Evolutionary conservation across 2,888 invertebrate genomes (phyloP).

Genomic region (Tenthredo mesomela): DNA sequence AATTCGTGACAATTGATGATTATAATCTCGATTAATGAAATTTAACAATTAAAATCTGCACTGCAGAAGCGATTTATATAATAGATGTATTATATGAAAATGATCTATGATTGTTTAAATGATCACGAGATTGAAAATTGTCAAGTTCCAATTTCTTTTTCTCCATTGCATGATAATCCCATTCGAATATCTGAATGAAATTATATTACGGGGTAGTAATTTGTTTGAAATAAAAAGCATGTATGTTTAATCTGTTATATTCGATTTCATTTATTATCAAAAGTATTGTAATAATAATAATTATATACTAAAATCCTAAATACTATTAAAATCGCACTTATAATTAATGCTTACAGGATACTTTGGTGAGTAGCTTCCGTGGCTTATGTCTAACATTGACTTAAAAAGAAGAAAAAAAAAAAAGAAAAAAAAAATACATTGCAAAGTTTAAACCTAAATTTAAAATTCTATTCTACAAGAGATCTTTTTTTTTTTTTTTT

Average conservation of each 20-base stretch:
- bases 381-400: conserved; percentile 16
- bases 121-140: too few species aligned
- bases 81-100: not conserved
- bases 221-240: not conserved
- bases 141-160: too few species aligned
- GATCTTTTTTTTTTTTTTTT: conserved; percentile 21
- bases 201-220: not conserved
- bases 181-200: not conserved
- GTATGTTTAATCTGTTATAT: not conserved
- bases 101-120: not conserved
- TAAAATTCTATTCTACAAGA: conserved; percentile 25
- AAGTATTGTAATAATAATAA: not conserved
- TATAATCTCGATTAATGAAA: too few species aligned
- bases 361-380: conserved; percentile 48
- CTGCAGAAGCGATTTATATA: not conserved
- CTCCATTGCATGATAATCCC: too few species aligned
- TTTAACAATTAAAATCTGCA: too few species aligned
- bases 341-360: conserved; percentile 31
- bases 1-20: not conserved
- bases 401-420: too few species aligned
- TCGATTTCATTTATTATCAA: conserved; percentile 46
- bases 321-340: conserved; percentile 21
- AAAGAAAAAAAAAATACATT: not conserved
- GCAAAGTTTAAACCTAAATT: not conserved
- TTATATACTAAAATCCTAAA: conserved; percentile 20